A percentile compares a stretch with the other conserved stretches of the same genome.
phyloP scores from a whole-genome alignment of 1,140 invertebrate species.

The Bombus fervidus region DNA sequence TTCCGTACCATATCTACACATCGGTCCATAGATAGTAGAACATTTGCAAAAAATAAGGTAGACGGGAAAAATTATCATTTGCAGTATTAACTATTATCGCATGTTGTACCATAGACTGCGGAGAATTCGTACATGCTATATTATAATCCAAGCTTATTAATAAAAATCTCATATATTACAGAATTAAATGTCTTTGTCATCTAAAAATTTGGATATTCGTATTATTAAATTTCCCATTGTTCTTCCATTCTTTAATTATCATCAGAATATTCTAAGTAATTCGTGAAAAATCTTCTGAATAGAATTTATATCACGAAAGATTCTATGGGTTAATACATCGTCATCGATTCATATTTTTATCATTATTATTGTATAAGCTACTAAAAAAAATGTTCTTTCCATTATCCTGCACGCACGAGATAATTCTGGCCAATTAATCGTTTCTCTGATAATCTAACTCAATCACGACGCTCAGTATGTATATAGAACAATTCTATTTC shows the following conservation, averaged over 20 bases:
- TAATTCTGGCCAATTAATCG: not conserved
- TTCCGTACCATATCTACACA: not conserved
- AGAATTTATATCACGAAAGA: not conserved
- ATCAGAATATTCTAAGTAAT: not conserved
- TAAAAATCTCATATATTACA: not conserved
- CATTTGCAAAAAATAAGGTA: not conserved
- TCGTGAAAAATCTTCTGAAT: not conserved
- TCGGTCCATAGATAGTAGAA: not conserved
- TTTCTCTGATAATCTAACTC: not conserved
- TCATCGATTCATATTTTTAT: not conserved
- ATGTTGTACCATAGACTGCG: not conserved
- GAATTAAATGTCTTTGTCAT: not conserved
- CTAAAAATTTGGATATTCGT: not conserved
- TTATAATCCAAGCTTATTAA: not conserved
- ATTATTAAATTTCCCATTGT: not conserved
- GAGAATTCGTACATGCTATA: not conserved
- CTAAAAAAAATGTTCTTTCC: not conserved
- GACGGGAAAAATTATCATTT: too few species aligned
- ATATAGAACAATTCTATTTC: too few species aligned
- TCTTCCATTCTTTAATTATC: not conserved
- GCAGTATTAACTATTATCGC: too few species aligned
- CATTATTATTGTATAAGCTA: too few species aligned
- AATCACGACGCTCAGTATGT: too few species aligned
- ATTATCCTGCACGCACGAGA: not conserved
- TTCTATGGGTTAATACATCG: not conserved